These are phyloP conservation scores for Petromus typicus DNA, from an alignment of 2,113 vertebrate species.

Conservation along the genomic window DNA sequence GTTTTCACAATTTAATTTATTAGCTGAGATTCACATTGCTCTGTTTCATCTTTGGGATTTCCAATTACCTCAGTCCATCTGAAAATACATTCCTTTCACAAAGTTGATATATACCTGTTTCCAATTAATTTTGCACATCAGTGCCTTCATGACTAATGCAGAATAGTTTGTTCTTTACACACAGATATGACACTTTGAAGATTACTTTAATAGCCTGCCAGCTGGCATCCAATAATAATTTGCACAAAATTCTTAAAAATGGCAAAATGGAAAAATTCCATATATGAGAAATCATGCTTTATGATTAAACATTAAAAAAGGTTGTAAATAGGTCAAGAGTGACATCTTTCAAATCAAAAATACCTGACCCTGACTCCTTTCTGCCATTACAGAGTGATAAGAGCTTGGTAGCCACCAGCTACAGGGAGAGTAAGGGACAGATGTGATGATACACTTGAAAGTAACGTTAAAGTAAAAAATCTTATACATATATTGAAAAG, in stretches of 20 bases:
- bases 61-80: not conserved
- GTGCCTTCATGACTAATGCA: not conserved
- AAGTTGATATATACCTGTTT: not conserved
- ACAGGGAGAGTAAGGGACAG: not conserved
- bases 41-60: conserved; percentile 3
- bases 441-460: not conserved
- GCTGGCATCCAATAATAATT: not conserved
- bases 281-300: not conserved
- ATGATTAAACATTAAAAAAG: not conserved
- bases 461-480: not conserved
- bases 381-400: not conserved
- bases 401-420: not conserved
- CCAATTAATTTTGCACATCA: not conserved
- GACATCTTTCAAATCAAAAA: not conserved
- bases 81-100: conserved; percentile 2
- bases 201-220: not conserved
- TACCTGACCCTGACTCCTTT: not conserved
- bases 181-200: not conserved
- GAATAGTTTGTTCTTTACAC: not conserved
- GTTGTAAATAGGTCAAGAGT: not conserved
- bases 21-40: not conserved
- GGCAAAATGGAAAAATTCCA: not conserved
- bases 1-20: not conserved
- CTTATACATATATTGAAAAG: not conserved
- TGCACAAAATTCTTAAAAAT: not conserved